phyloP scores from a whole-genome alignment of 2,113 vertebrate genomes.

The Tenebrosternarchus preto region DNA sequence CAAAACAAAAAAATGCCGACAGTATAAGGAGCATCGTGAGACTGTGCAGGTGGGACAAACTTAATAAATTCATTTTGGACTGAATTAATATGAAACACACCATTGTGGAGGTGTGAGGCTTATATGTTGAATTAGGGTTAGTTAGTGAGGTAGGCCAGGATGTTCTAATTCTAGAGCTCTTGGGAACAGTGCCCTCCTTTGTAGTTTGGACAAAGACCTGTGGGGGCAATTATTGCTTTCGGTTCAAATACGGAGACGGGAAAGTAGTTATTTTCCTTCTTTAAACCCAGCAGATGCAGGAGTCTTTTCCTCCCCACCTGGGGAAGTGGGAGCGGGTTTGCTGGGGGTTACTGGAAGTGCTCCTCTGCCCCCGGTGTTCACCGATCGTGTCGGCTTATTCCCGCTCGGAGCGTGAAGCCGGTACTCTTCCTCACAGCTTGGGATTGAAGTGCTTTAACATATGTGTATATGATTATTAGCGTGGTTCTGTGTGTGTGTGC shows the following conservation, averaged over 20 bases:
- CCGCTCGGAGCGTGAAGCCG: background rate
- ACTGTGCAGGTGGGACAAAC: slow-evolving; percentile 18
- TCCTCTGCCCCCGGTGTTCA: background rate
- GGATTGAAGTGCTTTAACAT: slow-evolving; percentile 24
- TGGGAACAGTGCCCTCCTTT: slow-evolving; percentile 49
- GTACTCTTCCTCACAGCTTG: background rate
- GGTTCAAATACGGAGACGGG: slow-evolving; percentile 44
- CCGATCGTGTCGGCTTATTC: background rate
- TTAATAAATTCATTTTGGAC: slow-evolving; percentile 39
- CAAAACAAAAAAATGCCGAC: background rate
- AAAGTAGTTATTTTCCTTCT: slow-evolving; percentile 44
- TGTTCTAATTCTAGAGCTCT: slow-evolving; percentile 31
- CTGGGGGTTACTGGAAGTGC: background rate
- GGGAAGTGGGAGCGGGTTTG: background rate
- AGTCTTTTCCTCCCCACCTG: too few species aligned
- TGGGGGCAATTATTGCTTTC: slow-evolving; percentile 13
- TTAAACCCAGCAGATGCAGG: background rate
- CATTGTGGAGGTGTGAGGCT: slow-evolving; percentile 27
- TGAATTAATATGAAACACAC: slow-evolving; percentile 30
- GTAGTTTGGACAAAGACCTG: slow-evolving; percentile 36
- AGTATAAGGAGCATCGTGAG: slow-evolving; percentile 8
- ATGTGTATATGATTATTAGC: slow-evolving; percentile 36
- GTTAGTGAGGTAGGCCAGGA: background rate
- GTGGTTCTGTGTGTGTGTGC: slow-evolving; percentile 23
- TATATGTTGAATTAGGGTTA: slow-evolving; percentile 27